Conservation (phyloP, 2,888 invertebrate species). For the Steinernema carpocapsae region DNA sequence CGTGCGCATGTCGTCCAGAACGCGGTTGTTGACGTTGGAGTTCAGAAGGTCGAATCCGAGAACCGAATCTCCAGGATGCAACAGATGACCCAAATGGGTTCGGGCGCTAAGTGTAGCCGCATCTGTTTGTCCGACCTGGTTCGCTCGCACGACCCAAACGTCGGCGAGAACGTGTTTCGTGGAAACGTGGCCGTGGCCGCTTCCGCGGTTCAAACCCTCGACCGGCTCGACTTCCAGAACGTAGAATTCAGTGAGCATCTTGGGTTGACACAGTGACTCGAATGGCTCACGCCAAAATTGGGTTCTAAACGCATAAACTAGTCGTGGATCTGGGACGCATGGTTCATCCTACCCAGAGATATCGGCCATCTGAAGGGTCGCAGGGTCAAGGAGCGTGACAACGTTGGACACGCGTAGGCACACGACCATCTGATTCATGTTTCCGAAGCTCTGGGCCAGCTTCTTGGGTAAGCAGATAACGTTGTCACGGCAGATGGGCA, state of each 20-base stretch:
- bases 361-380: constrained; percentile 69
- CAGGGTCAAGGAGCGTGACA: constrained; percentile 90
- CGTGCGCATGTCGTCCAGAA: constrained; percentile 81
- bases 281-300: constrained; percentile 88
- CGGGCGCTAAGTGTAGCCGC: constrained; percentile 81
- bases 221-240: constrained; percentile 91
- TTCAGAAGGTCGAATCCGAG: constrained; percentile 87
- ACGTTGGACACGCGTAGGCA: constrained; percentile 86
- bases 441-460: constrained; percentile 59
- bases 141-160: constrained; percentile 88
- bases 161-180: constrained; percentile 87
- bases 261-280: constrained; percentile 84
- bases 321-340: neutral
- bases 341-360: constrained; percentile 48
- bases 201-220: constrained; percentile 72
- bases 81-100: constrained; percentile 90
- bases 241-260: constrained; percentile 86
- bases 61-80: constrained; percentile 89
- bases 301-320: constrained; percentile 68
- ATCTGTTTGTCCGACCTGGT: constrained; percentile 78
- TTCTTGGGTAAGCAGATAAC: constrained; percentile 65
- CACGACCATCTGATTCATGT: constrained; percentile 78
- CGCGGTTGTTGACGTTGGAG: constrained; percentile 86
- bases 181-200: constrained; percentile 87
- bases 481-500: constrained; percentile 83